Conservation (phyloP, 1,140 invertebrate species). For the Caerostris extrusa region DNA sequence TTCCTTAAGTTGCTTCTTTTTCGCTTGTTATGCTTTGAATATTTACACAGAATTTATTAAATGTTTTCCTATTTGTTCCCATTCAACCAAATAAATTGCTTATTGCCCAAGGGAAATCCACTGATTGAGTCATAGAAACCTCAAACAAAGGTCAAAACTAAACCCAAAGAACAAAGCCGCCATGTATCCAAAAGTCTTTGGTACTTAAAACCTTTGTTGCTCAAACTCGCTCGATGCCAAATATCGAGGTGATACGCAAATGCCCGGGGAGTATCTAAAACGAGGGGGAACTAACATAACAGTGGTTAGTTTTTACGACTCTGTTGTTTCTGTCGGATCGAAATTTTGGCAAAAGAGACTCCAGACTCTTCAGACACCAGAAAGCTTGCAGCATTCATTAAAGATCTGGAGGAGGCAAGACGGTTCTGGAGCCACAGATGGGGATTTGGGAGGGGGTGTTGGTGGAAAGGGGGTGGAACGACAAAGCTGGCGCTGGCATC, state of each 20-base stretch:
- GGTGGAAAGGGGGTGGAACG: too few relatives aligned
- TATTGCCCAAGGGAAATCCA: background rate
- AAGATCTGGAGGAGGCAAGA: background rate
- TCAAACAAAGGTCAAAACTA: background rate
- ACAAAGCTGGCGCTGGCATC: background rate
- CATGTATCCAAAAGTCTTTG: background rate
- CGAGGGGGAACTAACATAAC: background rate
- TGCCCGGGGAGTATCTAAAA: background rate
- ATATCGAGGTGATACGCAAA: conserved; percentile 1
- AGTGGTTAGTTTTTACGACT: conserved; percentile 9
- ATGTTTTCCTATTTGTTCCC: background rate
- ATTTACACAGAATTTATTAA: background rate
- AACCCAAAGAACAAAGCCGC: conserved; percentile 10
- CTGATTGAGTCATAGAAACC: background rate
- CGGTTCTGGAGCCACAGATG: conserved; percentile 9
- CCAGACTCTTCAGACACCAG: background rate
- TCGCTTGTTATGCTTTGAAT: too few relatives aligned
- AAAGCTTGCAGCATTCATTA: conserved; percentile 49
- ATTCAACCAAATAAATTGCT: background rate
- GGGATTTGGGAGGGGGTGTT: background rate
- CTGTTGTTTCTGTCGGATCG: background rate
- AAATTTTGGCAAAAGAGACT: background rate
- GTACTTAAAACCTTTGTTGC: background rate
- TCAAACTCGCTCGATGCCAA: background rate
- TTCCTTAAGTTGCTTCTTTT: too few relatives aligned